phyloP scores from a whole-genome alignment of 2,113 vertebrate genomes.

The Micronycteris hirsuta region DNA sequence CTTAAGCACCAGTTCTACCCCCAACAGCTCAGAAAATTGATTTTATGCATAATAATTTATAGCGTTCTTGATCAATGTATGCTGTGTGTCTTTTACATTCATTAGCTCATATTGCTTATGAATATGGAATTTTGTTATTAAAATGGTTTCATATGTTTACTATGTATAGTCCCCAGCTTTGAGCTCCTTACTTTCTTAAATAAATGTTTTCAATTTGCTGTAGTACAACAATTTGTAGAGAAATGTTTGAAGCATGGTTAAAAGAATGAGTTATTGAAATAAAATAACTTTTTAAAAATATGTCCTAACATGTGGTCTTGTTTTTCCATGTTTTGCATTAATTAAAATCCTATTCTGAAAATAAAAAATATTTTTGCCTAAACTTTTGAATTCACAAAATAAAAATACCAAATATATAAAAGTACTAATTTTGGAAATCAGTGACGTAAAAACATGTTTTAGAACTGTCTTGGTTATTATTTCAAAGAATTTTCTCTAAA shows the following conservation, averaged over 20 bases:
- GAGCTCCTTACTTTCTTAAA: constrained; percentile 77
- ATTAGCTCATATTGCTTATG: constrained; percentile 71
- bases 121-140: constrained; percentile 76
- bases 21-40: constrained; percentile 67
- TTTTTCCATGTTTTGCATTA: constrained; percentile 77
- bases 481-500: constrained; percentile 40
- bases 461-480: constrained; percentile 40
- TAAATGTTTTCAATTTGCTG: constrained; percentile 82
- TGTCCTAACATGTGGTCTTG: constrained; percentile 77
- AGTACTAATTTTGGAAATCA: constrained; percentile 65
- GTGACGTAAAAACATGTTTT: constrained; percentile 46
- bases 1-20: constrained; percentile 57
- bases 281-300: constrained; percentile 79
- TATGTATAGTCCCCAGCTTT: constrained; percentile 74
- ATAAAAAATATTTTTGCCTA: constrained; percentile 63
- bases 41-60: constrained; percentile 73
- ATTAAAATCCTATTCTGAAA: constrained; percentile 75
- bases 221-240: constrained; percentile 79
- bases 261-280: constrained; percentile 80
- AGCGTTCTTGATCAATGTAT: constrained; percentile 61
- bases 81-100: constrained; percentile 66
- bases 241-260: constrained; percentile 79
- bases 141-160: constrained; percentile 78
- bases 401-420: constrained; percentile 67
- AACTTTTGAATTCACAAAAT: constrained; percentile 66